Evolutionary conservation across 2,888 invertebrate species (phyloP).

Genomic region (Cheilosia grossa): DNA sequence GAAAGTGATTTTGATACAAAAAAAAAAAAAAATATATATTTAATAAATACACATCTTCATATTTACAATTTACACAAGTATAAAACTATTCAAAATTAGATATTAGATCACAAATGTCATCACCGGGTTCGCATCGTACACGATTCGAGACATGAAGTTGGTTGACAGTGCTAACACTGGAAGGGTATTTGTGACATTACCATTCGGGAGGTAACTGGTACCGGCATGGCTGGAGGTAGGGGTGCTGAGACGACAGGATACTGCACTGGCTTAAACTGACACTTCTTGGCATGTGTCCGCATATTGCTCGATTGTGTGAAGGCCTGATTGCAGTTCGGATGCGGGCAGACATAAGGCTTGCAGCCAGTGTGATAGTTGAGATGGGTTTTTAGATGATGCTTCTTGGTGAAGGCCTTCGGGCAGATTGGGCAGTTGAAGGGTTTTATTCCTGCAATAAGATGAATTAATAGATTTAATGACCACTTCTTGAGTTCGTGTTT

Average conservation of each 20-base stretch:
- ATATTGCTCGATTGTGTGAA: slow-evolving; percentile 94
- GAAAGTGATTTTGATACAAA: slow-evolving; percentile 42
- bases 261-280: slow-evolving; percentile 83
- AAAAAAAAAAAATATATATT: not conserved
- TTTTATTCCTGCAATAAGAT: slow-evolving; percentile 86
- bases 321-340: slow-evolving; percentile 87
- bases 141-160: not conserved
- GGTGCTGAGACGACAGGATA: slow-evolving; percentile 74
- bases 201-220: slow-evolving; percentile 34
- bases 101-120: slow-evolving; percentile 70
- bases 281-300: slow-evolving; percentile 93
- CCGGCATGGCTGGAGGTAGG: slow-evolving; percentile 23
- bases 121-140: slow-evolving; percentile 36
- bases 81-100: slow-evolving; percentile 59
- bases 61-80: slow-evolving; percentile 28
- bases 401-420: slow-evolving; percentile 92
- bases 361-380: slow-evolving; percentile 93
- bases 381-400: slow-evolving; percentile 93
- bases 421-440: slow-evolving; percentile 87
- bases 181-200: slow-evolving; percentile 54
- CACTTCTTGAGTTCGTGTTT: not conserved
- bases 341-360: slow-evolving; percentile 90
- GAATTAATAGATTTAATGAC: not conserved
- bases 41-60: slow-evolving; percentile 47
- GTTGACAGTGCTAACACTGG: slow-evolving; percentile 35